Evolutionary conservation across 2,888 invertebrate genomes (phyloP).

Genomic region (Sarcophaga caerulescens): DNA sequence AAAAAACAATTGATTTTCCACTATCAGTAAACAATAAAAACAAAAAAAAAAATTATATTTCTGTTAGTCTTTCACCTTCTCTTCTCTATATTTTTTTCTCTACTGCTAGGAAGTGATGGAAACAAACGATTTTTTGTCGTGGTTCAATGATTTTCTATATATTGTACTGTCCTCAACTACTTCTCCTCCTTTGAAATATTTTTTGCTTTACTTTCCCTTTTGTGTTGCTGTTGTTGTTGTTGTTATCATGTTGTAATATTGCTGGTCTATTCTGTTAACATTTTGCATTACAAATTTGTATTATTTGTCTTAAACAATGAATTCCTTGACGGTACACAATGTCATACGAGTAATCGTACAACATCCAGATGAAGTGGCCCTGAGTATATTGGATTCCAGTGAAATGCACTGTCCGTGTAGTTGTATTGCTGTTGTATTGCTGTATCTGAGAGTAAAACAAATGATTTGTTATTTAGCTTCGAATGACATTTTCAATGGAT

Average conservation of each 20-base stretch:
- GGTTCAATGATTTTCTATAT: conserved; percentile 25
- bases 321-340: conserved; percentile 1
- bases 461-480: conserved; percentile 70
- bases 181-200: too few species aligned
- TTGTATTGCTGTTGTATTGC: conserved; percentile 11
- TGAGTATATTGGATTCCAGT: conserved; percentile 15
- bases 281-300: conserved; percentile 61
- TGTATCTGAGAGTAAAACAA: conserved; percentile 62
- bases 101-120: background rate
- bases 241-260: too few species aligned
- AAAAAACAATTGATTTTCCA: too few species aligned
- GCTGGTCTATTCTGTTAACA: conserved; percentile 54
- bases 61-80: background rate
- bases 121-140: conserved; percentile 14
- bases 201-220: background rate
- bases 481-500: conserved; percentile 70
- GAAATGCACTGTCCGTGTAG: background rate
- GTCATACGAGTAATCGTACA: too few species aligned
- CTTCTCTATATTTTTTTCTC: background rate
- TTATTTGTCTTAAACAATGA: conserved; percentile 50
- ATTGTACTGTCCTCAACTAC: too few species aligned
- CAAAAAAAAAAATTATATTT: conserved; percentile 26
- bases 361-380: conserved; percentile 23
- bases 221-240: conserved; percentile 9
- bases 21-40: background rate